phyloP scores from a whole-genome alignment of 1,140 invertebrate species.

The Nephotettix cincticeps region DNA sequence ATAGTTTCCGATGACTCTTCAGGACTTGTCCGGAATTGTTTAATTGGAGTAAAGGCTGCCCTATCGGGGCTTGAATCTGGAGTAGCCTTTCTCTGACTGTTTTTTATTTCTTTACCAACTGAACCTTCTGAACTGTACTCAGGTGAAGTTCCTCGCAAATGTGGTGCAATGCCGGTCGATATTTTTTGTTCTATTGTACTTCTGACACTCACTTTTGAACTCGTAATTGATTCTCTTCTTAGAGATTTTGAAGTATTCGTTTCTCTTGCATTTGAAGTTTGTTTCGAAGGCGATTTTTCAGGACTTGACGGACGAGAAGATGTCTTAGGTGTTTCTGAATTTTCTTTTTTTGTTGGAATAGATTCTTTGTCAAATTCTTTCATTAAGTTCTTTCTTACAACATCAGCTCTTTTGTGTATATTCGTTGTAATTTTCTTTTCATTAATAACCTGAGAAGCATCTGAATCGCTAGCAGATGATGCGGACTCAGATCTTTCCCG shows the following conservation, averaged over 20 bases:
- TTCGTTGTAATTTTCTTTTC: constrained; percentile 29
- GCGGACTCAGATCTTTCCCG: constrained; percentile 12
- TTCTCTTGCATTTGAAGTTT: constrained; percentile 21
- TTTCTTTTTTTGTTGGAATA: background rate
- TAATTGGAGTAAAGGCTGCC: constrained; percentile 42
- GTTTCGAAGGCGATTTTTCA: background rate
- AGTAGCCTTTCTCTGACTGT: constrained; percentile 11
- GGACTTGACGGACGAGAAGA: background rate
- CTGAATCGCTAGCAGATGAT: constrained; percentile 36
- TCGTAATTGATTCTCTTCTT: constrained; percentile 21
- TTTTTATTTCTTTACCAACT: constrained; percentile 39
- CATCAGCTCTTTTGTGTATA: constrained; percentile 25
- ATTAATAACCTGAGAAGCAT: constrained; percentile 38
- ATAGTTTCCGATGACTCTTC: constrained; percentile 38
- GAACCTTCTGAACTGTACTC: constrained; percentile 46
- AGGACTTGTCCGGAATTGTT: constrained; percentile 36
- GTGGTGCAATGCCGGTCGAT: background rate
- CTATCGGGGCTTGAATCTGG: constrained; percentile 42
- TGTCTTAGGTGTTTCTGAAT: background rate
- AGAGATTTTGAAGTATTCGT: constrained; percentile 25
- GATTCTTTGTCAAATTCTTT: background rate
- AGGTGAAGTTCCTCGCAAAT: constrained; percentile 40
- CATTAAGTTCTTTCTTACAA: constrained; percentile 4
- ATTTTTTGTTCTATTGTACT: background rate
- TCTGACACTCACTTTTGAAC: constrained; percentile 4